phyloP scores from a whole-genome alignment of 2,113 vertebrate genomes.

The Cepphus grylle region DNA sequence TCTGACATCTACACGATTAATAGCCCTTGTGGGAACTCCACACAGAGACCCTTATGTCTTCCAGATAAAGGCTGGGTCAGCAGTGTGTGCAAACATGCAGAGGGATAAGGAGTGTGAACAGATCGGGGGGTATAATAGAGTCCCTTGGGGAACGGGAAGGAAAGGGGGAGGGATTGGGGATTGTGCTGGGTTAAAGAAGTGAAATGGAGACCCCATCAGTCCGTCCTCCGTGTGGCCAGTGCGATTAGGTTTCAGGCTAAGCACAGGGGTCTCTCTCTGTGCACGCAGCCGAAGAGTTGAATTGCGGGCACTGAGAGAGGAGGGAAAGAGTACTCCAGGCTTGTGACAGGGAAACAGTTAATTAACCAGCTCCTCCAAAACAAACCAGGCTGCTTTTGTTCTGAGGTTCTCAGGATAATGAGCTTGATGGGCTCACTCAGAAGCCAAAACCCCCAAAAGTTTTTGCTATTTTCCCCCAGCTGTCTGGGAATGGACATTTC shows the following conservation, averaged over 20 bases:
- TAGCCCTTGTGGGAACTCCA: neutral
- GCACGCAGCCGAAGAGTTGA: neutral
- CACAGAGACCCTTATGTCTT: constrained; percentile 42
- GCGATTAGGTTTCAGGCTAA: neutral
- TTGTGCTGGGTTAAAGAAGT: neutral
- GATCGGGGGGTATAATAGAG: constrained; percentile 51
- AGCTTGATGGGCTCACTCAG: neutral
- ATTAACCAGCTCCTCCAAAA: neutral
- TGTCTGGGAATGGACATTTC: neutral
- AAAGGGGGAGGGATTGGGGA: neutral
- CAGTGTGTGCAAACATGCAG: constrained; percentile 53
- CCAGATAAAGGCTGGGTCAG: constrained; percentile 55
- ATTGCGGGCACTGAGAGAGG: neutral
- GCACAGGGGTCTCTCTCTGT: neutral
- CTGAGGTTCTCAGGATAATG: accelerated
- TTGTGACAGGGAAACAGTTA: neutral
- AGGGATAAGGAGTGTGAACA: constrained; percentile 63
- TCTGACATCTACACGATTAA: constrained; percentile 21
- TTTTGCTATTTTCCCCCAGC: neutral
- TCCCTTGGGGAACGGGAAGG: constrained; percentile 14
- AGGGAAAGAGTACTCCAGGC: neutral
- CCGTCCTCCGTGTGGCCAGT: neutral
- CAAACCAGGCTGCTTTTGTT: neutral
- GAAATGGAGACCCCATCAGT: constrained; percentile 33
- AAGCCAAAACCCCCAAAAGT: neutral